phyloP scores from a whole-genome alignment of 2,113 vertebrate genomes.

The Prunella fulvescens region DNA sequence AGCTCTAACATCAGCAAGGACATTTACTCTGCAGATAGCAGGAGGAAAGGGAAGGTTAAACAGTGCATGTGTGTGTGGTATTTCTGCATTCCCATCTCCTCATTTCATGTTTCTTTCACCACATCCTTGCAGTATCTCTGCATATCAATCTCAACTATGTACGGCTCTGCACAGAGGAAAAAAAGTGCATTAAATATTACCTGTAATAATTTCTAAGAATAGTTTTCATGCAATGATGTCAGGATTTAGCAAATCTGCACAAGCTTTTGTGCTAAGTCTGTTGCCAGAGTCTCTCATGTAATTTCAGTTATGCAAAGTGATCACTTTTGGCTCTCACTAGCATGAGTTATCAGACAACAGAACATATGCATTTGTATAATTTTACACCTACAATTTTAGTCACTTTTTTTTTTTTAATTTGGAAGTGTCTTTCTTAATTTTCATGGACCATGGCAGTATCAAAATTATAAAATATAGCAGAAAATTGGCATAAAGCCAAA shows the following conservation, averaged over 20 bases:
- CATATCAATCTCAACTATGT: background rate
- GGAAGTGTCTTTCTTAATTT: conserved; percentile 62
- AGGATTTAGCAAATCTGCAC: background rate
- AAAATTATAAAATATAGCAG: conserved; percentile 57
- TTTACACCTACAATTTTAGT: conserved; percentile 10
- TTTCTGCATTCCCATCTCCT: background rate
- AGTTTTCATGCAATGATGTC: background rate
- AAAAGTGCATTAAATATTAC: background rate
- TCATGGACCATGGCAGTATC: conserved; percentile 36
- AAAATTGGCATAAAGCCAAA: conserved; percentile 64
- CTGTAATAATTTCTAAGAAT: background rate
- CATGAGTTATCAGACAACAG: background rate
- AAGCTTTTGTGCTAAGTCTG: background rate
- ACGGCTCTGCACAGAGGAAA: background rate
- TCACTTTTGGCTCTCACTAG: background rate
- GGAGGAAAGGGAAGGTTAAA: background rate
- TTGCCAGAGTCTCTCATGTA: background rate
- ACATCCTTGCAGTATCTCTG: background rate
- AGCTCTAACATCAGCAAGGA: background rate
- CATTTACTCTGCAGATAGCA: background rate
- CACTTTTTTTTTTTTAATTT: conserved; percentile 20
- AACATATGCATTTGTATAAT: background rate
- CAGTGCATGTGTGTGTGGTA: accelerated
- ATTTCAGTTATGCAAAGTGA: background rate
- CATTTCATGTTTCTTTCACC: background rate